Base-by-base conservation (phyloP, 2,113 vertebrate genomes). In the Phrynosoma platyrhinos region DNA sequence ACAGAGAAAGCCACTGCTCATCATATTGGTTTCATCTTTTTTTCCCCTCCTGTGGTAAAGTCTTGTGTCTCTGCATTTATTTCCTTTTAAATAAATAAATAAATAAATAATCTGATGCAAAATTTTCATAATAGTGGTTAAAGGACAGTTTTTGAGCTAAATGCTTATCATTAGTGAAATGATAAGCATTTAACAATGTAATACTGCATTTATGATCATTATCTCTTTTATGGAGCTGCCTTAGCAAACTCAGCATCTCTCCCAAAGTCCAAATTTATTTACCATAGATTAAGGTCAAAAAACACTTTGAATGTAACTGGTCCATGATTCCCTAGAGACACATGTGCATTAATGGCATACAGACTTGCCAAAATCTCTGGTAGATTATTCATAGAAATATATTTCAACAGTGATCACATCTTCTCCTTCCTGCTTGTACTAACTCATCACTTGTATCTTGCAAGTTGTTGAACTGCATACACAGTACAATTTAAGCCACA, bases 401-500 rank as follows among this genome's bases (percentile, higher is more conserved):
- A 66, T 81, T 52, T 82, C 21, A 66, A 85, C 13, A 91, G 55
- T 85, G 23, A 82, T 66, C 14, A 9, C 82, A 84, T 84, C 89
- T 79, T 72, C 30, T 77, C 66, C 89, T 69, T 21, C 84, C 8
- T 9, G 83, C n/a, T 47, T 89, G 32, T 53, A 81, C 5, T 52
- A 64, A 74, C 2, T 91, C 68, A 71, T 0, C 84, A 30, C 80
- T 80, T 82, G 30, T 2, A 85, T 71, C 75, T 84, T 10, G 40
- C 16, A 86, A 20, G 74, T 77, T 55, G 58, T 90, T 90, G 86
- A 75, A 36, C n/a, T 81, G 79, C 4, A 30, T n/a, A 88, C 4
- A 93, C 42, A 83, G 20, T 93, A 79, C 20, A 76, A 21, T 1
- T n/a, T 83, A 90, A 68, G 58, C 0, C 0, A 92, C 55, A 84